A percentile compares a stretch with the other conserved stretches of the same genome.
Evolutionary conservation across 2,888 invertebrate species (phyloP).

Genomic region (Schizaphis graminum): DNA sequence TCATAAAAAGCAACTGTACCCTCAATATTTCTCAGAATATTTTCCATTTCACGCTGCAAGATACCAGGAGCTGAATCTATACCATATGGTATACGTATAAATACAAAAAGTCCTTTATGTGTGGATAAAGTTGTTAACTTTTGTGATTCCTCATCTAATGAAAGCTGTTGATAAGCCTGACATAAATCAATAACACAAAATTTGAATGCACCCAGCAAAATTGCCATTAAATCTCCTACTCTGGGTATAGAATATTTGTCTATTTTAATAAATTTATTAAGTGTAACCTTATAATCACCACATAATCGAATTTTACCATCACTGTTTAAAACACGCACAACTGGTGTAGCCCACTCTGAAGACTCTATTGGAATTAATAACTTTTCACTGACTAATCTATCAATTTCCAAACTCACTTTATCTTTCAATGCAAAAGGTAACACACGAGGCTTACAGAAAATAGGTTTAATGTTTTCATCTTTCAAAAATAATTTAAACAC

Average conservation of each 20-base stretch:
- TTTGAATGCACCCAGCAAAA: conserved; percentile 27
- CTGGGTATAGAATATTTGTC: conserved; percentile 12
- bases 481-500: too few species aligned
- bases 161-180: conserved; percentile 69
- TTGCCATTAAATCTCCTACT: conserved; percentile 67
- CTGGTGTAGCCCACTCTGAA: too few species aligned
- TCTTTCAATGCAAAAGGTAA: not conserved
- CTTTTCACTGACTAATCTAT: not conserved
- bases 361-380: too few species aligned
- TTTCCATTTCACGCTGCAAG: conserved; percentile 68
- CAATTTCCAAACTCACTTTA: not conserved
- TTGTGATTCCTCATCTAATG: conserved; percentile 44
- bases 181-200: conserved; percentile 69
- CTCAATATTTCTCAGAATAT: conserved; percentile 69
- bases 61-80: conserved; percentile 69
- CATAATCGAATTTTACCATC: too few species aligned
- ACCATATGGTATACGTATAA: conserved; percentile 69
- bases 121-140: conserved; percentile 69
- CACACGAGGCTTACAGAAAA: too few species aligned
- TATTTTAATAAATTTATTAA: not conserved
- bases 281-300: too few species aligned
- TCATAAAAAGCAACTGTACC: conserved; percentile 62
- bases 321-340: too few species aligned
- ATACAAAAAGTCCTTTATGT: conserved; percentile 69
- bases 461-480: too few species aligned